Conservation (phyloP, 2,797 vertebrate species). For the Pangasius sanitwongsei region DNA sequence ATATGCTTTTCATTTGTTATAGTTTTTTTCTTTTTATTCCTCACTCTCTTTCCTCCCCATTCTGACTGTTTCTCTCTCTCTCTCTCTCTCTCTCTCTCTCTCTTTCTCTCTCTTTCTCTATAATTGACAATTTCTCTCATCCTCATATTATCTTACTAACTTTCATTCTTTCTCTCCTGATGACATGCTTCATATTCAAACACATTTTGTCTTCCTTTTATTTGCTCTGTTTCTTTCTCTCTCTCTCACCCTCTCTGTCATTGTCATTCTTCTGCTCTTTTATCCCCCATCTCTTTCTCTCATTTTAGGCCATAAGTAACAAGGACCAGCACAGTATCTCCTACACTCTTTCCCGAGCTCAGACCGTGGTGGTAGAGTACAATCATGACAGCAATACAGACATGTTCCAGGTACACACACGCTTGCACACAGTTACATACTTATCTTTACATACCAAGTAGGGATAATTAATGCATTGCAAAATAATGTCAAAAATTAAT, state of each 20-base stretch:
- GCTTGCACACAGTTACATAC: neutral
- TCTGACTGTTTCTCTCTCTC: neutral
- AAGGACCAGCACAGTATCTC: slow-evolving; percentile 99
- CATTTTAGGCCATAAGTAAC: slow-evolving; percentile 93
- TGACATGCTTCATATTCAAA: neutral
- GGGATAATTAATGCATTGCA: neutral
- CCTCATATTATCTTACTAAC: neutral
- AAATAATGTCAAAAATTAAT: neutral
- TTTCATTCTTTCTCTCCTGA: neutral
- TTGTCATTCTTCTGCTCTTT: neutral
- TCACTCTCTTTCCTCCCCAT: neutral
- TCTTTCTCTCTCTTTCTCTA: neutral
- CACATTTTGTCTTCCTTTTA: neutral
- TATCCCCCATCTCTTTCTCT: neutral
- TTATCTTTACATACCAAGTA: neutral
- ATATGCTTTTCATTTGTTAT: neutral
- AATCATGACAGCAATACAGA: slow-evolving; percentile 96
- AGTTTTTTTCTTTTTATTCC: no score
- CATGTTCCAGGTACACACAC: slow-evolving; percentile 93
- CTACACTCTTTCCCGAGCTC: slow-evolving; percentile 92
- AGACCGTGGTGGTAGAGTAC: slow-evolving; percentile 98
- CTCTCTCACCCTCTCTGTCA: neutral
- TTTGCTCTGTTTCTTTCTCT: neutral
- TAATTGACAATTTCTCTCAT: neutral
- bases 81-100: neutral